Percentiles rank a stretch among this genome's conserved stretches.
Evolutionary conservation across 2,797 vertebrate genomes (phyloP).

Genomic region (Orientallactaga sibirica): DNA sequence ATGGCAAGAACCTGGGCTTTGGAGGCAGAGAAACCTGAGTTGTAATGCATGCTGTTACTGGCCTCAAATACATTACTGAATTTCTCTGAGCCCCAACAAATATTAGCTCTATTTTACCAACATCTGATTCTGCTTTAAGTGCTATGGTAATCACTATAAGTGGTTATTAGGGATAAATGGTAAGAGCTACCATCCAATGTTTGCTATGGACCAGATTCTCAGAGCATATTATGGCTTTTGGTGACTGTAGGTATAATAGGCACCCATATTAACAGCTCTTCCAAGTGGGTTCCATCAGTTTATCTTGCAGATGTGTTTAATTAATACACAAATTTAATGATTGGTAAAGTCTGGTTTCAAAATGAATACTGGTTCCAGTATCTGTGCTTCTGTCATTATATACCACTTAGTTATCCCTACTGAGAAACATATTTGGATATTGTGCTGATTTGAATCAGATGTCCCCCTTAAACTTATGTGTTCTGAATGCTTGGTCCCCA

Average conservation of each 20-base stretch:
- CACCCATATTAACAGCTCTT: slow-evolving; percentile 32
- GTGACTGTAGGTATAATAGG: slow-evolving; percentile 2
- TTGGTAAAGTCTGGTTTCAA: slow-evolving; percentile 11
- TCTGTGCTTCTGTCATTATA: background rate
- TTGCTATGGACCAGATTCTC: background rate
- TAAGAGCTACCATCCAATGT: background rate
- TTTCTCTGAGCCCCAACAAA: slow-evolving; percentile 11
- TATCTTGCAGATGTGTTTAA: slow-evolving; percentile 43
- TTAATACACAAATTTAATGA: slow-evolving; percentile 23
- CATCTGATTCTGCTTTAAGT: background rate
- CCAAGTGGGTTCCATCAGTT: background rate
- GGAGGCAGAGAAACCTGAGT: background rate
- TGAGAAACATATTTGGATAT: slow-evolving; percentile 23
- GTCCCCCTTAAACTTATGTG: no score
- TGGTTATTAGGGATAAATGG: background rate
- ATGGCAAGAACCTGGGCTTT: slow-evolving; percentile 39
- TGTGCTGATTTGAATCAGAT: no score
- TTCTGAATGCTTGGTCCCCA: no score
- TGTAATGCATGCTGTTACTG: slow-evolving; percentile 33
- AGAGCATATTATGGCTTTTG: slow-evolving; percentile 35
- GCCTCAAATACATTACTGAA: slow-evolving; percentile 30
- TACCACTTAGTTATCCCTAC: slow-evolving; percentile 17
- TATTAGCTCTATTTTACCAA: background rate
- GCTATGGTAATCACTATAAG: background rate
- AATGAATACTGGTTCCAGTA: slow-evolving; percentile 53